These are phyloP conservation scores for Brachionus rubens DNA, from an alignment of 1,140 invertebrate genomes.

Conservation along the genomic window DNA sequence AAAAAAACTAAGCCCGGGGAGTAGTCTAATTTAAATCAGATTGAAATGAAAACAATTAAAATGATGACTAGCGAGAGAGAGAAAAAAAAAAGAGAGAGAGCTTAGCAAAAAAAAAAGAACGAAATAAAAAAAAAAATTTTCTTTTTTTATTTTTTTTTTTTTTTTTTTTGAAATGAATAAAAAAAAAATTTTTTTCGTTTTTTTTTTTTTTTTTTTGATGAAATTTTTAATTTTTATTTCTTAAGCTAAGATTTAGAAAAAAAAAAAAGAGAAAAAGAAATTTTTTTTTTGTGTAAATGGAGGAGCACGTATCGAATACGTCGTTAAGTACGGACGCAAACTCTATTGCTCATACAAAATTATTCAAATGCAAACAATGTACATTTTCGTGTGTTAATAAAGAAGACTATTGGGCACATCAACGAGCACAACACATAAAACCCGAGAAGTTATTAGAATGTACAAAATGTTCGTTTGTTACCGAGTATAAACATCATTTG, in stretches of 20 bases:
- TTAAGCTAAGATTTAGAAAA: no score
- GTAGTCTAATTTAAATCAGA: constrained; percentile 41
- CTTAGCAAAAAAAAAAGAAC: not conserved
- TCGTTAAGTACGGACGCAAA: not conserved
- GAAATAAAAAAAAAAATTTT: not conserved
- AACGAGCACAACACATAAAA: constrained; percentile 79
- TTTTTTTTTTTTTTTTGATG: no score
- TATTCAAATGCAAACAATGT: constrained; percentile 45
- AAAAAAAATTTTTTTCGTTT: no score
- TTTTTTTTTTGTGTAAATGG: not conserved
- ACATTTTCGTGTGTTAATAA: not conserved
- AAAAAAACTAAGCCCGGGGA: not conserved
- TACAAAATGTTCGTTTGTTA: constrained; percentile 89
- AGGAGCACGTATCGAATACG: not conserved
- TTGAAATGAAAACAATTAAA: constrained; percentile 38
- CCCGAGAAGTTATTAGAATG: constrained; percentile 85
- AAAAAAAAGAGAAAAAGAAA: no score
- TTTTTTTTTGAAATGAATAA: no score
- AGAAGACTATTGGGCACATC: constrained; percentile 85
- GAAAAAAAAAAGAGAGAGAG: constrained; percentile 11
- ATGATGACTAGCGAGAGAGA: constrained; percentile 32
- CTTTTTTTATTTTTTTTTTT: no score
- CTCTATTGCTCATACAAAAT: not conserved
- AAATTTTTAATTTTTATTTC: no score
- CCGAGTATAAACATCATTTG: constrained; percentile 96